Evolutionary conservation across 2,113 vertebrate species (phyloP).

Genomic region (Mola mola): DNA sequence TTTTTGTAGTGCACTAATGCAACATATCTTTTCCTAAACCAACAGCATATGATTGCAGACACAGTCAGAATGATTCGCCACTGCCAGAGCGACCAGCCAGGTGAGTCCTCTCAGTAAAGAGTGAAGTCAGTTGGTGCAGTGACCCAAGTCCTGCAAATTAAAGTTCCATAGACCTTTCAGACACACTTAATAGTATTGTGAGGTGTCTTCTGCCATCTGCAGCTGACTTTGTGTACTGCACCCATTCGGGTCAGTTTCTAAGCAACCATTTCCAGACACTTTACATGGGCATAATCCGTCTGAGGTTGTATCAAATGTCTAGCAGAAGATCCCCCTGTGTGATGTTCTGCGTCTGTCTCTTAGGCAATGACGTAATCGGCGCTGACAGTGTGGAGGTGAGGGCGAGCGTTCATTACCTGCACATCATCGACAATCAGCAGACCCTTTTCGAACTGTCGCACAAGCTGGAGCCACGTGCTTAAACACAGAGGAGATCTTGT

Average conservation of each 20-base stretch:
- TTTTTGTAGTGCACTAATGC: constrained; percentile 9
- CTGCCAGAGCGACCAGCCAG: constrained; percentile 93
- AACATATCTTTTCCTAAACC: constrained; percentile 24
- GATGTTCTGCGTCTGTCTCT: constrained; percentile 21
- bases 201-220: constrained; percentile 39
- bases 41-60: constrained; percentile 96
- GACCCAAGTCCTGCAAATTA: not conserved
- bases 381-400: constrained; percentile 91
- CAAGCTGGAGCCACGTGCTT: constrained; percentile 94
- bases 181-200: not conserved
- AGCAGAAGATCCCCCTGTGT: not conserved
- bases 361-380: constrained; percentile 88
- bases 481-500: constrained; percentile 53
- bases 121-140: not conserved
- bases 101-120: constrained; percentile 68
- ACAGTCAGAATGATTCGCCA: constrained; percentile 94
- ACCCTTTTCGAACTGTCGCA: constrained; percentile 96
- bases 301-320: constrained; percentile 11
- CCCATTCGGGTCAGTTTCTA: constrained; percentile 55
- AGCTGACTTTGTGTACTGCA: constrained; percentile 27
- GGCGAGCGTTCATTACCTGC: constrained; percentile 89
- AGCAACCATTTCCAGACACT: constrained; percentile 66
- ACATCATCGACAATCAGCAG: constrained; percentile 98
- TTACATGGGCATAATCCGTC: constrained; percentile 4
- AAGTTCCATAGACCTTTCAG: no score